These are phyloP conservation scores for Rhinichthys klamathensis DNA, from an alignment of 2,113 vertebrate genomes.

Conservation along the genomic window DNA sequence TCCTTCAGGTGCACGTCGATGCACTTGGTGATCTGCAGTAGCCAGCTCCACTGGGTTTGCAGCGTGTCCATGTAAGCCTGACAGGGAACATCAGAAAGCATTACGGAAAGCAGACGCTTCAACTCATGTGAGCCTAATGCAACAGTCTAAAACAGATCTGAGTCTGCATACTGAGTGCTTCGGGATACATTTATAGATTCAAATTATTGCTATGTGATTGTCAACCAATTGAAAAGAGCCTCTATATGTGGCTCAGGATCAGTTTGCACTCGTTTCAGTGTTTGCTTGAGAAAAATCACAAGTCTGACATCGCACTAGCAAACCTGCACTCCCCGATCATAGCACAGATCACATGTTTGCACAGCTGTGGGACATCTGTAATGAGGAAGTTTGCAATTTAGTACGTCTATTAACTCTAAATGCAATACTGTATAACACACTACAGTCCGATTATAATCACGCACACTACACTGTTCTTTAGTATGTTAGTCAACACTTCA, in stretches of 20 bases:
- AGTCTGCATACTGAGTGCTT: not conserved
- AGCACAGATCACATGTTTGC: not conserved
- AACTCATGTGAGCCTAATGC: not conserved
- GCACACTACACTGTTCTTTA: no score
- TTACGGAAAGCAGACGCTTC: not conserved
- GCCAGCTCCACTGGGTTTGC: conserved; percentile 99
- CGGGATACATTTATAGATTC: not conserved
- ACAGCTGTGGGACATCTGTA: not conserved
- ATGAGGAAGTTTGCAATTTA: no score
- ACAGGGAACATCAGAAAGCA: not conserved
- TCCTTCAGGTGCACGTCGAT: conserved; percentile 94
- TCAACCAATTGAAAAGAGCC: no score
- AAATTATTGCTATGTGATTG: no score
- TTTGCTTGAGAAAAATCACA: not conserved
- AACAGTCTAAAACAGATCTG: not conserved
- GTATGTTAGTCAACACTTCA: not conserved
- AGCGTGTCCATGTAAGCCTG: conserved; percentile 97
- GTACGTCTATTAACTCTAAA: no score
- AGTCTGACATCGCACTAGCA: no score
- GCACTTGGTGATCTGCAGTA: conserved; percentile 97
- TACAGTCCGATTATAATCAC: not conserved
- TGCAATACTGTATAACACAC: not conserved
- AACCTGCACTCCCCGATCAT: not conserved
- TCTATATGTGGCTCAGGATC: no score
- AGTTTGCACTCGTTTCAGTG: not conserved